Conservation (phyloP, 2,888 invertebrate genomes). For the Nycteola revayana region DNA sequence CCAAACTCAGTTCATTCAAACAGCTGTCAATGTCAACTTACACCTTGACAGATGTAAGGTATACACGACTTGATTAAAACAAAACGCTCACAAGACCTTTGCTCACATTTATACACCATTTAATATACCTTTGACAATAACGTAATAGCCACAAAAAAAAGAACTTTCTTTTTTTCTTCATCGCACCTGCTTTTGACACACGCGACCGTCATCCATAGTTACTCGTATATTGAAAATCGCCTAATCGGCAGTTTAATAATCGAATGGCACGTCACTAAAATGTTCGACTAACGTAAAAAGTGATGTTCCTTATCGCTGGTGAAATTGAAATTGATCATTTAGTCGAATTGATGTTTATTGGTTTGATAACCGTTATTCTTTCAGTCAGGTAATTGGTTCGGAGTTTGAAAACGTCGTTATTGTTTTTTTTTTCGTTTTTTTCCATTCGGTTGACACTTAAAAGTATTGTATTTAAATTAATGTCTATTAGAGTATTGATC, state of each 20-base stretch:
- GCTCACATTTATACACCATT: not conserved
- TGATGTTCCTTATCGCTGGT: conserved; percentile 46
- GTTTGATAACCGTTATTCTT: conserved; percentile 32
- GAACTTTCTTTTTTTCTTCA: conserved; percentile 14
- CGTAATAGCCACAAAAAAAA: conserved; percentile 29
- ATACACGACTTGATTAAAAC: too few relatives aligned
- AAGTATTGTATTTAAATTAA: not conserved
- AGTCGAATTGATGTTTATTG: conserved; percentile 30
- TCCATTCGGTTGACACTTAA: not conserved
- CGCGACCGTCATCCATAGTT: conserved; percentile 47
- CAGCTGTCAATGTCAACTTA: too few relatives aligned
- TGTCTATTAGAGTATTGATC: too few relatives aligned
- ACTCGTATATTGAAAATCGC: conserved; percentile 64
- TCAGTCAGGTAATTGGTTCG: conserved; percentile 26
- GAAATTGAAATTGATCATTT: conserved; percentile 56
- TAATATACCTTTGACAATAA: conserved; percentile 24
- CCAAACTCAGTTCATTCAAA: too few relatives aligned
- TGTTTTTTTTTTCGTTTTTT: not conserved
- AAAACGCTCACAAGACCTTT: too few relatives aligned
- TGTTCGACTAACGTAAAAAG: conserved; percentile 50
- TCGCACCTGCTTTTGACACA: conserved; percentile 55
- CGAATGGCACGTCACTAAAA: conserved; percentile 48
- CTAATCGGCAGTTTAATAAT: conserved; percentile 52
- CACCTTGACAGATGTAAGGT: too few relatives aligned
- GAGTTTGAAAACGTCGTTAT: not conserved